phyloP scores from a whole-genome alignment of 2,113 vertebrate genomes.

The Cnemophilus loriae region DNA sequence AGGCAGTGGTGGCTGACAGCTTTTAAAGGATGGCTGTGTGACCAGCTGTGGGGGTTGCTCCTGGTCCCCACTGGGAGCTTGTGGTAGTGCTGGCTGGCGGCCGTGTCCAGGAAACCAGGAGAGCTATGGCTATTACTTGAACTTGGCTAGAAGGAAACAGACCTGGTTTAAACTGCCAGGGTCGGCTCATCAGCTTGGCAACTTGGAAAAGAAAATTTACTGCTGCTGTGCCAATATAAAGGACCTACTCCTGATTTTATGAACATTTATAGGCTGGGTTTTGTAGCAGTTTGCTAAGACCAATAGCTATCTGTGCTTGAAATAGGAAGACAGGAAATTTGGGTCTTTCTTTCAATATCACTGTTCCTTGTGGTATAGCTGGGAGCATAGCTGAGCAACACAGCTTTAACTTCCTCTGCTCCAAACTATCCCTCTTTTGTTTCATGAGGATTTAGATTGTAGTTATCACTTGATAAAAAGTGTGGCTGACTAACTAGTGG shows the following conservation, averaged over 20 bases:
- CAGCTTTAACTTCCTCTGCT: not conserved
- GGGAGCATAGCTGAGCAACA: not conserved
- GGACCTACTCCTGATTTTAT: not conserved
- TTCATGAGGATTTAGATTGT: not conserved
- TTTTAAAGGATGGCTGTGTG: not conserved
- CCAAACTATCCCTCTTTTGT: not conserved
- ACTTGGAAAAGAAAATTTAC: not conserved
- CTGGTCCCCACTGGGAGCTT: rapidly evolving
- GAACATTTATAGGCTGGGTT: not conserved
- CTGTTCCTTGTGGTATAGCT: not conserved
- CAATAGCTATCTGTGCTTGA: not conserved
- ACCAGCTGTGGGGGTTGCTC: not conserved
- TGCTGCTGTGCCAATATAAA: not conserved
- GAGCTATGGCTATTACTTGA: not conserved
- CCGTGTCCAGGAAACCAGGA: not conserved
- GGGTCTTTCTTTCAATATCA: not conserved
- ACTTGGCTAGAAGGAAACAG: not conserved
- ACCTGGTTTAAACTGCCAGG: not conserved
- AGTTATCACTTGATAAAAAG: not conserved
- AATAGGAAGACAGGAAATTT: not conserved
- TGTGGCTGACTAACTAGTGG: not conserved
- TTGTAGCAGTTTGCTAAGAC: not conserved
- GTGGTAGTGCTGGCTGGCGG: not conserved
- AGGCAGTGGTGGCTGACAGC: not conserved
- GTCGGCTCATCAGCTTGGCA: not conserved